Conservation (phyloP, 2,888 invertebrate species). For the Cheilosia vernalis region DNA sequence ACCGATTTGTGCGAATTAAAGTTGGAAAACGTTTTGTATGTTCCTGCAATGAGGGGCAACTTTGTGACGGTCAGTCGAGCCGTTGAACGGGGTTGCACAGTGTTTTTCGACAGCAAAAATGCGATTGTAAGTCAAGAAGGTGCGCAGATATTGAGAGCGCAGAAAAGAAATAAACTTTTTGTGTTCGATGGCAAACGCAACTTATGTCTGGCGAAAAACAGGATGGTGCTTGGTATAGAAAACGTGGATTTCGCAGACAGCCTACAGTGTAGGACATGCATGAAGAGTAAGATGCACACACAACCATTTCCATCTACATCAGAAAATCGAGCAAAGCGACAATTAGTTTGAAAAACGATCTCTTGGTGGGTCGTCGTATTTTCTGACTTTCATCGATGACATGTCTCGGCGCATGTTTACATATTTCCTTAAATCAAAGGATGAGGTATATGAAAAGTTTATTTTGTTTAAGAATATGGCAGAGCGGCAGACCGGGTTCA, state of each 20-base stretch:
- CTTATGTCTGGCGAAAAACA: conserved; percentile 29
- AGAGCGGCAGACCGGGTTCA: conserved; percentile 49
- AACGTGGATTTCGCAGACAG: conserved; percentile 38
- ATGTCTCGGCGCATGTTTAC: conserved; percentile 46
- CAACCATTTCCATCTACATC: conserved; percentile 52
- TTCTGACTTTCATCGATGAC: conserved; percentile 43
- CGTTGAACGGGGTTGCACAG: conserved; percentile 35
- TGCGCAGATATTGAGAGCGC: conserved; percentile 40
- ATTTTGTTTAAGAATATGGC: conserved; percentile 42
- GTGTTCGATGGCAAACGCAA: conserved; percentile 30
- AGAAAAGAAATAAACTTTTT: conserved; percentile 41
- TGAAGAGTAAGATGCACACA: conserved; percentile 47
- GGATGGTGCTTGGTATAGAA: conserved; percentile 33
- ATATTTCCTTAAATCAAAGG: conserved; percentile 31
- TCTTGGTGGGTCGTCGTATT: conserved; percentile 53
- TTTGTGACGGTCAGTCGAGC: conserved; percentile 42
- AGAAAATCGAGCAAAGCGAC: conserved; percentile 30
- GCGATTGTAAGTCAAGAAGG: conserved; percentile 28
- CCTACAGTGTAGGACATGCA: conserved; percentile 44
- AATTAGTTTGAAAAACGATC: conserved; percentile 47
- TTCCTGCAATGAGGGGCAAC: conserved; percentile 29
- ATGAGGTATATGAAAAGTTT: conserved; percentile 35
- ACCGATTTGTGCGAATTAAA: conserved; percentile 25
- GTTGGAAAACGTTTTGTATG: conserved; percentile 44
- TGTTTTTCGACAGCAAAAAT: conserved; percentile 33